These are phyloP conservation scores for Limnephilus auricula DNA, from an alignment of 2,888 invertebrate species.

Conservation along the genomic window DNA sequence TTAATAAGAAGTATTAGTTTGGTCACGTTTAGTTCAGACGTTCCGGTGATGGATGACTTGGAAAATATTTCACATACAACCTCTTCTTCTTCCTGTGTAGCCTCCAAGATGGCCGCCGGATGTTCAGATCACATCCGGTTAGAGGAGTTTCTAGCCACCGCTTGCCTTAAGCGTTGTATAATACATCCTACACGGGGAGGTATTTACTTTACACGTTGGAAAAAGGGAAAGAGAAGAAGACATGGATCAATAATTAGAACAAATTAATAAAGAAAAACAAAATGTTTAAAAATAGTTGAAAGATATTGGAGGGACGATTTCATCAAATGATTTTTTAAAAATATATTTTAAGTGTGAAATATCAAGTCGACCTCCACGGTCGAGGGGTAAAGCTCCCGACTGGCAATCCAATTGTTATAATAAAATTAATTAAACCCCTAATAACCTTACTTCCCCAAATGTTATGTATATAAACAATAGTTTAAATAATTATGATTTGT, in stretches of 20 bases:
- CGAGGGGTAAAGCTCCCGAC: no score
- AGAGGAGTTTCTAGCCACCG: background rate
- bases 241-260: background rate
- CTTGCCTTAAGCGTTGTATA: background rate
- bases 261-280: background rate
- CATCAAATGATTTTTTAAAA: no score
- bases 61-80: constrained; percentile 22
- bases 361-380: no score
- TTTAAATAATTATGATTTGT: no score
- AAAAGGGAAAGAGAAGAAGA: background rate
- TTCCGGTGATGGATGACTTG: constrained; percentile 18
- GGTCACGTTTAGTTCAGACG: constrained; percentile 10
- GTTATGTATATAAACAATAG: no score
- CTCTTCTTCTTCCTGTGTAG: background rate
- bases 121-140: background rate
- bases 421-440: no score
- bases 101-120: constrained; percentile 19
- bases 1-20: constrained; percentile 9
- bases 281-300: no score
- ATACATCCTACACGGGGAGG: background rate
- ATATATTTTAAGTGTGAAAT: no score
- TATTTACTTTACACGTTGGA: background rate
- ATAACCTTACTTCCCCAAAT: no score
- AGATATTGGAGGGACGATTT: no score
- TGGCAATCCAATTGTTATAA: no score